A percentile compares a stretch with the other conserved stretches of the same genome.
phyloP scores from a whole-genome alignment of 1,140 invertebrate species.

The Ruditapes philippinarum region DNA sequence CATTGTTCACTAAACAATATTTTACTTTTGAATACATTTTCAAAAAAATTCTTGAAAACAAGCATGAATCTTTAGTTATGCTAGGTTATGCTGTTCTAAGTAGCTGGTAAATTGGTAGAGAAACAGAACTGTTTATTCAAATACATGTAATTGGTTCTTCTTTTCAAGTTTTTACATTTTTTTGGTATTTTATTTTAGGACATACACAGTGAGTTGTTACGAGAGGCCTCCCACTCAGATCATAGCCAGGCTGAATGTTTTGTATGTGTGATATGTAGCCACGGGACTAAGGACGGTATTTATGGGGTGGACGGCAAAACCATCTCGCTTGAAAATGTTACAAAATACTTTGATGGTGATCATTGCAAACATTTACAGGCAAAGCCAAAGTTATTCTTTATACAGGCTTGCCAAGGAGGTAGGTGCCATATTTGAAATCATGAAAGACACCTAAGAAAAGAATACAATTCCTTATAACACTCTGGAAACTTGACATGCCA shows the following conservation, averaged over 20 bases:
- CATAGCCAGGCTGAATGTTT: conserved; percentile 52
- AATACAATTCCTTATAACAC: too few relatives aligned
- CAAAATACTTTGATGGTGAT: conserved; percentile 38
- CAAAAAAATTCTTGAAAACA: too few relatives aligned
- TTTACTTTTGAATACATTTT: too few relatives aligned
- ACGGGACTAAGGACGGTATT: conserved; percentile 47
- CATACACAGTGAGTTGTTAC: background rate
- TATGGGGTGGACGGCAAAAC: conserved; percentile 52
- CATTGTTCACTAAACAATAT: too few relatives aligned
- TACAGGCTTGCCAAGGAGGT: conserved; percentile 66
- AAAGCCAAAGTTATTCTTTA: conserved; percentile 65
- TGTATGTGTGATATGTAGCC: conserved; percentile 55
- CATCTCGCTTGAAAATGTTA: conserved; percentile 49
- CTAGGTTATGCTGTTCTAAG: too few relatives aligned
- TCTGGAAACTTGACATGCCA: too few relatives aligned
- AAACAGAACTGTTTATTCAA: too few relatives aligned
- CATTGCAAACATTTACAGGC: conserved; percentile 17
- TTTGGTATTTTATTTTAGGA: conserved; percentile 44
- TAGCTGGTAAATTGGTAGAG: too few relatives aligned
- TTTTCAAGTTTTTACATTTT: too few relatives aligned
- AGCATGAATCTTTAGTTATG: too few relatives aligned
- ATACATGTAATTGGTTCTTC: too few relatives aligned
- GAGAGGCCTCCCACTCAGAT: background rate
- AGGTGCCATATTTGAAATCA: background rate
- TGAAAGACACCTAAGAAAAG: too few relatives aligned